Percentiles rank a stretch among this genome's conserved stretches.
These are phyloP conservation scores for Rhynchonema sp. DNA, from an alignment of 2,888 invertebrate species.

Conservation along the genomic window DNA sequence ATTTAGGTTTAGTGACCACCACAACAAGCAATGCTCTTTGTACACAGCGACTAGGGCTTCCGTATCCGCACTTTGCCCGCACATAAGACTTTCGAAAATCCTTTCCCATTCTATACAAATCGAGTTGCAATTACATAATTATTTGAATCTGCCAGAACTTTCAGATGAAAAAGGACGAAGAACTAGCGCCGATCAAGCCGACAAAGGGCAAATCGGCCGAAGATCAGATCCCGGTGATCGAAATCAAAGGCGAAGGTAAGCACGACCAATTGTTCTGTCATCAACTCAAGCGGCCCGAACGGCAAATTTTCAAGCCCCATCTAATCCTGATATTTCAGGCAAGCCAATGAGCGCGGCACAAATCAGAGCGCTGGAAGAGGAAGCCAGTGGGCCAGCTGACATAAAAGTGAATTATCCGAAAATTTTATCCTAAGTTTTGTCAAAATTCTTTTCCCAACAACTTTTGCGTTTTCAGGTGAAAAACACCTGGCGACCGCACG, in stretches of 20 bases:
- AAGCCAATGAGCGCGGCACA: slow-evolving; percentile 28
- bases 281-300: too few relatives aligned
- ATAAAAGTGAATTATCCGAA: slow-evolving; percentile 14
- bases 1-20: too few relatives aligned
- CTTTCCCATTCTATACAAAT: too few relatives aligned
- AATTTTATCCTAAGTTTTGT: neutral
- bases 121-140: too few relatives aligned
- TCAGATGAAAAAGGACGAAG: neutral
- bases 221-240: slow-evolving; percentile 25
- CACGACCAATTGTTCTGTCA: too few relatives aligned
- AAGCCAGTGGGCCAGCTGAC: slow-evolving; percentile 15
- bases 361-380: slow-evolving; percentile 21
- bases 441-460: neutral
- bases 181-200: neutral
- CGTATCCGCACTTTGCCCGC: too few relatives aligned
- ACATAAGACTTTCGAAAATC: too few relatives aligned
- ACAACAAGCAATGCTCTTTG: too few relatives aligned
- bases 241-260: slow-evolving; percentile 12
- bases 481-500: slow-evolving; percentile 17
- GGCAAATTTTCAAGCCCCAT: too few relatives aligned
- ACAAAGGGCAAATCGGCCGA: slow-evolving; percentile 12
- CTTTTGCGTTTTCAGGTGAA: slow-evolving; percentile 9
- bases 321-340: too few relatives aligned
- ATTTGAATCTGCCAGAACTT: too few relatives aligned
- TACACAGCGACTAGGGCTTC: too few relatives aligned